Evolutionary conservation across 2,888 invertebrate genomes (phyloP), one percentile per base, ranked within the genome.

Genomic region (Erebia palarica): DNA sequence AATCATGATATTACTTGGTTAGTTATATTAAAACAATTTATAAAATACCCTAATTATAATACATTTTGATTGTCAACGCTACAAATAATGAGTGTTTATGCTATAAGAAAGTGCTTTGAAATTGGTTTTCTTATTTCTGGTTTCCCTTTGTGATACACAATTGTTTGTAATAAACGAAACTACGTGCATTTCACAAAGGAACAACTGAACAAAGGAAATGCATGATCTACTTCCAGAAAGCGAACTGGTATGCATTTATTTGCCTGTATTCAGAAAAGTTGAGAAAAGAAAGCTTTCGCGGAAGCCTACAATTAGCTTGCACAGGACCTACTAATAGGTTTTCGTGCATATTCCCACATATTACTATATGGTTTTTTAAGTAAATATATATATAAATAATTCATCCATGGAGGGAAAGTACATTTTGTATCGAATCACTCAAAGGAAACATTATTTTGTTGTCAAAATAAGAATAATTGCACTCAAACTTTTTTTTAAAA

Each of bases 161-260:
- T 69, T 72, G 69, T 60, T 72, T 64, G 69, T 74, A 69, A 67
- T 74, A 74, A 74, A 71, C 64, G 73, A 69, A 64, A 71, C 71
- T 68, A 73, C 66, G 67, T 74, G 73, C 72, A 72, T 61, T 73
- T 44, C 59, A 71, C 73, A 74, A 72, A 74, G 73, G 67, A 74
- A 68, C 36, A 57, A 14, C 59, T 47, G 72, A 60, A 74, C 72
- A 72, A 72, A 69, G 72, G 69, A 60, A 69, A 72, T 64, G 72
- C 60, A 73, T 73, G 73, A 72, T 72, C 73, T 73, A 49, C 63
- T 63, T 63, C 7, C 63, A 73, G 69, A 73, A 69, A 72, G 51
- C 67, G 55, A 63, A 68, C 71, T 58, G 71, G 71, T 18, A 64
- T 71, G 65, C 64, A 67, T 73, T 69, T 72, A 71, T 73, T 65